Percentiles rank a stretch among this genome's conserved stretches.
These are phyloP conservation scores for Podarcis cretensis DNA, from an alignment of 2,113 vertebrate species.

Conservation along the genomic window DNA sequence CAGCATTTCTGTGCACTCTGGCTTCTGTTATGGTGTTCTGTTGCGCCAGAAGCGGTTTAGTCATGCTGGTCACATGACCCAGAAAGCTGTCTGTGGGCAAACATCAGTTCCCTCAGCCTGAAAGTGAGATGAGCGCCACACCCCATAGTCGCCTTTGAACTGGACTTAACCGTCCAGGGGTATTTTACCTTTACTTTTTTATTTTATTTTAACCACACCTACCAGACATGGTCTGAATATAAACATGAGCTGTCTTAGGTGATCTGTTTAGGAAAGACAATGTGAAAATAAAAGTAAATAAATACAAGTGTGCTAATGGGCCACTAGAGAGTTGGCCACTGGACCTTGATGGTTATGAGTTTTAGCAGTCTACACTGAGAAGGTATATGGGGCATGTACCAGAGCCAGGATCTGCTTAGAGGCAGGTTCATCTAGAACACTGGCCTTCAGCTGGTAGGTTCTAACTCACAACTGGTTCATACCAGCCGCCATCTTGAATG, in stretches of 20 bases:
- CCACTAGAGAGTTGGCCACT: background rate
- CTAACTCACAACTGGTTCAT: background rate
- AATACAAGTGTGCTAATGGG: background rate
- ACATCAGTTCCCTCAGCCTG: no score
- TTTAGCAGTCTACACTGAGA: background rate
- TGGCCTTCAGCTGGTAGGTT: background rate
- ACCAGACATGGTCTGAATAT: background rate
- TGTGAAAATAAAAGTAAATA: background rate
- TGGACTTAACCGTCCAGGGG: no score
- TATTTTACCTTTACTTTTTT: no score
- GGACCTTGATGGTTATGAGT: background rate
- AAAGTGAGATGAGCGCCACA: no score
- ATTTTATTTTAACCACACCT: no score
- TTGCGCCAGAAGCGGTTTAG: no score
- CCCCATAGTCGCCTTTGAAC: no score
- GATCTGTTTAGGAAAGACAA: background rate
- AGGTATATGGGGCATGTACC: no score
- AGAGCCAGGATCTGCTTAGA: background rate
- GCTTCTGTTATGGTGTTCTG: no score
- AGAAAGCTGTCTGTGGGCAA: no score
- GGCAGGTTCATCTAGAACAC: background rate
- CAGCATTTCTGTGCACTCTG: no score
- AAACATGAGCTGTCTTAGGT: background rate
- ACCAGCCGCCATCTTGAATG: background rate
- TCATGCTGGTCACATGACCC: no score